Conservation (phyloP, 2,888 invertebrate genomes). For the Epirrita christyi region DNA sequence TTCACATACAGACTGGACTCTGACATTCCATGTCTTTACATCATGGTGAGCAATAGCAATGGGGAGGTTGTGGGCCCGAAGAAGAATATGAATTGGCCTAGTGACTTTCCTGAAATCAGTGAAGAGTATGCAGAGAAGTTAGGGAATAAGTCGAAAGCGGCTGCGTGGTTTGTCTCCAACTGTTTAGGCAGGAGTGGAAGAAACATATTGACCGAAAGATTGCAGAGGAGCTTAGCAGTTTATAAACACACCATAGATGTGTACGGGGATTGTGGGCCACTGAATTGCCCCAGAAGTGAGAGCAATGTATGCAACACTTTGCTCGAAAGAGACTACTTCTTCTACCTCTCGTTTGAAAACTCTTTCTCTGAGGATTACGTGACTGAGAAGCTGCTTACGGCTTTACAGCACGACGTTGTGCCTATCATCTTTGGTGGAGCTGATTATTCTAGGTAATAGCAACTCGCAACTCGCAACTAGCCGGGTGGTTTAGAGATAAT, state of each 20-base stretch:
- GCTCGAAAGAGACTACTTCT: constrained; percentile 86
- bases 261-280: constrained; percentile 80
- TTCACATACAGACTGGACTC: constrained; percentile 70
- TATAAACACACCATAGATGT: constrained; percentile 72
- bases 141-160: constrained; percentile 64
- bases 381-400: constrained; percentile 85
- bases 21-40: constrained; percentile 63
- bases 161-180: constrained; percentile 76
- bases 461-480: no score
- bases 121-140: constrained; percentile 46
- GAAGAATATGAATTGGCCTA: constrained; percentile 51
- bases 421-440: constrained; percentile 89
- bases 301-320: constrained; percentile 52
- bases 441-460: constrained; percentile 85
- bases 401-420: constrained; percentile 83
- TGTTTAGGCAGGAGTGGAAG: constrained; percentile 60
- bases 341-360: no score
- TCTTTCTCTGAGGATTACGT: no score
- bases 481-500: no score
- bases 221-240: constrained; percentile 50
- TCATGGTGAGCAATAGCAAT: constrained; percentile 55
- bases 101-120: constrained; percentile 38
- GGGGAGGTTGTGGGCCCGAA: constrained; percentile 64
- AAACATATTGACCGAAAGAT: constrained; percentile 45
- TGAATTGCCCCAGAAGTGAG: constrained; percentile 52